Evolutionary conservation across 2,888 invertebrate species (phyloP).

Genomic region (Eupelmus urozonus): DNA sequence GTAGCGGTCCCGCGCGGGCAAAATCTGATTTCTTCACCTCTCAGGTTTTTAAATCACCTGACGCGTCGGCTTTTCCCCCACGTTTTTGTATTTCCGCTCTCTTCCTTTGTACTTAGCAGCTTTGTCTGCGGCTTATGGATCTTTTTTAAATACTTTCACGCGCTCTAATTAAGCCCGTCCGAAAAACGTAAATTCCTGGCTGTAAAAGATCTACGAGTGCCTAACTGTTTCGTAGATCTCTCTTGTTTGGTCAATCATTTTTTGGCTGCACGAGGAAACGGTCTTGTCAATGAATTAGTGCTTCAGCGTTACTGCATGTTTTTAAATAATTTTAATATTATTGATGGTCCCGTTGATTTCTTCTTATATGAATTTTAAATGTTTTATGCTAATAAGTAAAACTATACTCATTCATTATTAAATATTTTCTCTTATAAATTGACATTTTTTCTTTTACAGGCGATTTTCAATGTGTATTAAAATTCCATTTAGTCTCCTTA

Average conservation of each 20-base stretch:
- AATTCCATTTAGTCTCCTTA: too few relatives aligned
- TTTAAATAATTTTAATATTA: not conserved
- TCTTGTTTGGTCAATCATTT: not conserved
- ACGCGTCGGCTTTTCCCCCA: constrained; percentile 17
- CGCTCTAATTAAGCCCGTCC: constrained; percentile 48
- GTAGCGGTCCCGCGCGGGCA: not conserved
- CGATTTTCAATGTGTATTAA: not conserved
- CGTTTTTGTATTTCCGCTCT: constrained; percentile 53
- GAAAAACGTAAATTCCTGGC: constrained; percentile 40
- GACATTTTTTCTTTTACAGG: not conserved
- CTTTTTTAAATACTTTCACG: constrained; percentile 47
- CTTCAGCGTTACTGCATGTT: too few relatives aligned
- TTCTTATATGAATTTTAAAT: not conserved
- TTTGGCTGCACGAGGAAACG: too few relatives aligned
- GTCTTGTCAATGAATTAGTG: too few relatives aligned
- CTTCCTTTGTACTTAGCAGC: constrained; percentile 40
- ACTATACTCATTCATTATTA: not conserved
- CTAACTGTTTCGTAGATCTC: constrained; percentile 6
- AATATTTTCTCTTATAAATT: not conserved
- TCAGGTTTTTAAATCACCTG: constrained; percentile 23
- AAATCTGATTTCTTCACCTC: constrained; percentile 35
- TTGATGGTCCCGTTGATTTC: not conserved
- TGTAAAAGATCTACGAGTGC: not conserved
- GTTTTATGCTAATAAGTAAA: not conserved
- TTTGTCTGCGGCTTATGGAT: constrained; percentile 23